These are phyloP conservation scores for Scaptomyza reducta DNA, from an alignment of 2,888 invertebrate species.

Conservation along the genomic window DNA sequence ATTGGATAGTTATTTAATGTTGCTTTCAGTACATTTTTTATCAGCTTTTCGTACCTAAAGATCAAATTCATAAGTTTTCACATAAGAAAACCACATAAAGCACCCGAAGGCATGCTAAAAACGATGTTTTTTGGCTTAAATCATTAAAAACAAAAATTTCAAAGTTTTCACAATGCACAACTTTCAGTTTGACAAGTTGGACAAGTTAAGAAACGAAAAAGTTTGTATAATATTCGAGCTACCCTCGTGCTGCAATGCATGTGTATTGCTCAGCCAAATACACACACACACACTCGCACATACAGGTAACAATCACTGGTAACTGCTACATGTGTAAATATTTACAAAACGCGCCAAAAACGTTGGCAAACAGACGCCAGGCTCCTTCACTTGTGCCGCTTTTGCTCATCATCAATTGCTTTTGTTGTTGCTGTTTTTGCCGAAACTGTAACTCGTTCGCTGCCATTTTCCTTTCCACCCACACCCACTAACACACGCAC, in stretches of 20 bases:
- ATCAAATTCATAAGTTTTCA: background rate
- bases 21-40: no score
- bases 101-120: background rate
- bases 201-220: background rate
- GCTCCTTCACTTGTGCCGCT: slow-evolving; percentile 58
- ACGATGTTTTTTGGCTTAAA: background rate
- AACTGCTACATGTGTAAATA: slow-evolving; percentile 79
- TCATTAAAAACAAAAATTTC: background rate
- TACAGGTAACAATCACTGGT: slow-evolving; percentile 72
- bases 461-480: slow-evolving; percentile 13
- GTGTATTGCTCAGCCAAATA: slow-evolving; percentile 12
- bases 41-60: no score
- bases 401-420: slow-evolving; percentile 39
- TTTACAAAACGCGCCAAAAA: slow-evolving; percentile 80
- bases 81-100: background rate
- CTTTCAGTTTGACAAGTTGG: background rate
- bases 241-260: slow-evolving; percentile 28
- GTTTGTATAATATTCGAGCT: background rate
- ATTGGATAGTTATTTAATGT: no score
- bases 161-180: background rate
- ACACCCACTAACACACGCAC: slow-evolving; percentile 6
- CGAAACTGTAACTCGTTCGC: slow-evolving; percentile 51
- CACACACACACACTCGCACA: slow-evolving; percentile 1
- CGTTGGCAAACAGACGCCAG: slow-evolving; percentile 73
- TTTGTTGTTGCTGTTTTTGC: slow-evolving; percentile 28